Evolutionary conservation across 2,113 vertebrate genomes (phyloP).

Genomic region (Eidolon helvum): DNA sequence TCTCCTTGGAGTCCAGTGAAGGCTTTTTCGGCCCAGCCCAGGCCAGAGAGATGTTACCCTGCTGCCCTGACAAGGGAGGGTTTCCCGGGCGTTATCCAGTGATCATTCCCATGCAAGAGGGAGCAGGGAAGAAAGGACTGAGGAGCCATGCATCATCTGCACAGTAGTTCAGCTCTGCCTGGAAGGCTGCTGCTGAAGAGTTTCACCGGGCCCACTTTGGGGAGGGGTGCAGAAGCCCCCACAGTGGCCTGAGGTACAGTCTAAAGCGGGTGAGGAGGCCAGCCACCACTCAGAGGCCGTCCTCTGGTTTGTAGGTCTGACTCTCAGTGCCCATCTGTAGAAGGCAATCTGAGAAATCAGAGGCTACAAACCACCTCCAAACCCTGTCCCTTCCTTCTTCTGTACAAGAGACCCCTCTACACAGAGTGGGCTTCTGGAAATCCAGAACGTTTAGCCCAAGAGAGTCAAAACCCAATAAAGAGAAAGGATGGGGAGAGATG

Average conservation of each 20-base stretch:
- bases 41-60: not conserved
- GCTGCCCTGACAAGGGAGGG: not conserved
- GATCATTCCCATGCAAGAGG: not conserved
- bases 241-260: not conserved
- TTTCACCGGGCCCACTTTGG: not conserved
- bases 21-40: not conserved
- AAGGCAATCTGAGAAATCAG: not conserved
- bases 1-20: not conserved
- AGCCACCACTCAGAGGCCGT: not conserved
- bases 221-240: not conserved
- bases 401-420: not conserved
- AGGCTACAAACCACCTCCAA: not conserved
- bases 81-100: not conserved
- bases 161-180: not conserved
- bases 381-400: not conserved
- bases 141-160: not conserved
- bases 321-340: not conserved
- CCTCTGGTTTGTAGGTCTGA: not conserved
- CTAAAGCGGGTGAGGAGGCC: rapidly evolving
- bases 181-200: not conserved
- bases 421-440: not conserved
- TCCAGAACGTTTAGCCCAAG: not conserved
- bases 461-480: not conserved
- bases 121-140: not conserved
- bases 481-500: not conserved